Percentiles rank a stretch among this genome's conserved stretches.
phyloP scores from a whole-genome alignment of 2,888 invertebrate genomes.

The Stenotaenia linearis region DNA sequence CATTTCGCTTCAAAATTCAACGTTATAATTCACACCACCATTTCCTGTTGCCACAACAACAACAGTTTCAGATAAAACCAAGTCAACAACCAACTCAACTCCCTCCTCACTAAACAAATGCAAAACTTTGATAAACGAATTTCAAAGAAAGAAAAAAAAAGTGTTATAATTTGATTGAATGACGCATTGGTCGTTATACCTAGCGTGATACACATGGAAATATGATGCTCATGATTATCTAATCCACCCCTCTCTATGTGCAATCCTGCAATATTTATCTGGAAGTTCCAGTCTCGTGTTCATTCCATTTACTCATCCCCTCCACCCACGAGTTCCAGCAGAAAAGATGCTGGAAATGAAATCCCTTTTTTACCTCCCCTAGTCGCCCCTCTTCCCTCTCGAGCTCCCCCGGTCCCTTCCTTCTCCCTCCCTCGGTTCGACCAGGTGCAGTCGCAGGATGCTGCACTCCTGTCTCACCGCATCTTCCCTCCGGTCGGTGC shows the following conservation, averaged over 20 bases:
- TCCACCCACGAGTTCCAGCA: conserved; percentile 5
- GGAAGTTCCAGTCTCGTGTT: conserved; percentile 29
- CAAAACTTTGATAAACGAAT: not conserved
- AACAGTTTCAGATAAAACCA: not conserved
- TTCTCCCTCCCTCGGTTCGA: not conserved
- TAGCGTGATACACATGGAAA: not conserved
- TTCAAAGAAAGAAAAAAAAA: not conserved
- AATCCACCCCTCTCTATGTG: not conserved
- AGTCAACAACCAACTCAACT: not conserved
- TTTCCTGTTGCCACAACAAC: not conserved
- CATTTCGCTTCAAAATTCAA: conserved; percentile 1
- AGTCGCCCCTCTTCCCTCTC: not conserved
- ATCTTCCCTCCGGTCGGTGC: conserved; percentile 8
- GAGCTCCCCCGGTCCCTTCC: not conserved
- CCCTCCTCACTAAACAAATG: not conserved
- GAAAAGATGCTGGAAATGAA: conserved; percentile 27
- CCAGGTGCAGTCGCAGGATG: conserved; percentile 24
- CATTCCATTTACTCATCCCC: conserved; percentile 28
- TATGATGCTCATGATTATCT: conserved; percentile 26
- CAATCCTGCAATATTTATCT: conserved; percentile 30
- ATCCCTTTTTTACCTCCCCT: not conserved
- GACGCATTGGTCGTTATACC: not conserved
- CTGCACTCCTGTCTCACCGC: conserved; percentile 18
- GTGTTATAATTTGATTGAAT: not conserved
- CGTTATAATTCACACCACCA: not conserved